Conservation (phyloP, 2,888 invertebrate species). For the Myathropa florea region DNA sequence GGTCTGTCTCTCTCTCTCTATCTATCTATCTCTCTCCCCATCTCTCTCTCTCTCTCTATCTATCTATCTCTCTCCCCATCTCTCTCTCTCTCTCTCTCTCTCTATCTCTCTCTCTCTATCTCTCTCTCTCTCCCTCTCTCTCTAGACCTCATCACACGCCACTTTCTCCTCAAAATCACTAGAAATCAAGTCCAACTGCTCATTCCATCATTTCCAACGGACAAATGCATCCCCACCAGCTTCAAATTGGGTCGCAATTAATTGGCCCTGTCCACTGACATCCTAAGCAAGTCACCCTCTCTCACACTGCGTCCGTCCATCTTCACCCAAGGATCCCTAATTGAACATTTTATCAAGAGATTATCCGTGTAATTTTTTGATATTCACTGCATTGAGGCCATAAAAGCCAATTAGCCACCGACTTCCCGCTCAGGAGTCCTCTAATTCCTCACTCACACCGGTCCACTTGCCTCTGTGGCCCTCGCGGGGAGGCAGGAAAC, state of each 20-base stretch:
- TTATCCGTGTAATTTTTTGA: constrained; percentile 62
- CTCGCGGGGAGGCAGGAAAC: neutral
- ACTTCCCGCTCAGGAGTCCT: constrained; percentile 17
- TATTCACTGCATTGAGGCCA: constrained; percentile 44
- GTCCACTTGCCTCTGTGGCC: too few species aligned
- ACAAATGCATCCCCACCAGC: neutral
- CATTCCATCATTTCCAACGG: too few species aligned
- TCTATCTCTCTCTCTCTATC: too few species aligned
- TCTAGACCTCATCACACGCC: too few species aligned
- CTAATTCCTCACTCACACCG: neutral
- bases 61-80: too few species aligned
- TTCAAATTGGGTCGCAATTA: neutral
- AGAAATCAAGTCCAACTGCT: too few species aligned
- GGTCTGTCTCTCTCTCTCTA: too few species aligned
- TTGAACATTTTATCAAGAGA: constrained; percentile 56
- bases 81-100: too few species aligned
- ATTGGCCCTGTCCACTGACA: neutral
- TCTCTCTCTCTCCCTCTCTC: too few species aligned
- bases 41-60: too few species aligned
- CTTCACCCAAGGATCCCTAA: neutral
- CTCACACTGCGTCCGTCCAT: neutral
- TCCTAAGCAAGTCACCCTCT: neutral
- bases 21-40: too few species aligned
- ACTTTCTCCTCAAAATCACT: too few species aligned
- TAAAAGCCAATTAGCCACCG: constrained; percentile 50